These are phyloP conservation scores for Brachionus sp. DNA, from an alignment of 1,140 invertebrate species.

Conservation along the genomic window DNA sequence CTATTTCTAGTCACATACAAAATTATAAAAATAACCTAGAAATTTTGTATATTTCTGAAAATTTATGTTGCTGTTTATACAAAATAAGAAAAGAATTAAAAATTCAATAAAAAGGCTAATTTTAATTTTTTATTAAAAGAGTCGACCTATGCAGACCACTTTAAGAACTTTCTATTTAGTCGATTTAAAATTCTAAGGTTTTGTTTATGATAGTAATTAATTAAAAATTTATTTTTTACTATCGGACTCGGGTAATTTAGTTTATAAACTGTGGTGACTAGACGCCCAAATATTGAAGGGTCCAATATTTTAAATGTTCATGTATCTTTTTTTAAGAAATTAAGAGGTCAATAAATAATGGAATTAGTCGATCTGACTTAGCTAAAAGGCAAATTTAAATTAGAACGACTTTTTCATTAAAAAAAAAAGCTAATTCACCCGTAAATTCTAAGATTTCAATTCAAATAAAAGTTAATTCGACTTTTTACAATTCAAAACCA, in stretches of 20 bases:
- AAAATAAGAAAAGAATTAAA: neutral
- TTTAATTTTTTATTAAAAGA: constrained; percentile 41
- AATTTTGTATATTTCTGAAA: neutral
- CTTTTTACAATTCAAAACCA: neutral
- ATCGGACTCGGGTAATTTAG: constrained; percentile 4
- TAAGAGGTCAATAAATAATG: neutral
- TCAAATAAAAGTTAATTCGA: neutral
- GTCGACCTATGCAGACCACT: neutral
- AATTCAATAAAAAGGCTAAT: constrained; percentile 31
- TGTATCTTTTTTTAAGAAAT: neutral
- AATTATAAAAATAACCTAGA: constrained; percentile 21
- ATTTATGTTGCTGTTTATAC: constrained; percentile 32
- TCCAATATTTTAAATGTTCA: neutral
- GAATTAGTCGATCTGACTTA: neutral
- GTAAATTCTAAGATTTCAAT: neutral
- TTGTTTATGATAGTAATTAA: constrained; percentile 11
- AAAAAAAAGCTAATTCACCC: neutral
- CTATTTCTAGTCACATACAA: neutral
- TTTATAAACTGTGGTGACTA: neutral
- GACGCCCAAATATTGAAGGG: neutral
- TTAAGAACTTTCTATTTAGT: neutral
- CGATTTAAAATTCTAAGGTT: neutral
- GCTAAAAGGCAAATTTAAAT: neutral
- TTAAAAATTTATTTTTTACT: neutral
- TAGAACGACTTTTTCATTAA: neutral